These are phyloP conservation scores for Tretioscincus oriximinensis DNA, from an alignment of 2,113 vertebrate genomes.

Conservation along the genomic window DNA sequence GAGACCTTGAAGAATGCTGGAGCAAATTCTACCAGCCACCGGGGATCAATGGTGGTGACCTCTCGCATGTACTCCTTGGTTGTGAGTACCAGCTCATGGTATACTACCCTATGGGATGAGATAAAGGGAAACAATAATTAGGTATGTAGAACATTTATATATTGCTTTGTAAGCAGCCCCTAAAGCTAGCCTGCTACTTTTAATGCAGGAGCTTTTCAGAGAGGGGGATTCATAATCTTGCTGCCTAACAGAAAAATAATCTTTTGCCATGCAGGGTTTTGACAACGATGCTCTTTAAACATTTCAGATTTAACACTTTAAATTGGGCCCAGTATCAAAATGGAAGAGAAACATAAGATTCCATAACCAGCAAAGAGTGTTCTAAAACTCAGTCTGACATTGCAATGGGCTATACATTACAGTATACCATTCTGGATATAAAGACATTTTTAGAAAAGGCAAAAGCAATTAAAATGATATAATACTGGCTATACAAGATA, in stretches of 20 bases:
- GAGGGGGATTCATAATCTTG: not conserved
- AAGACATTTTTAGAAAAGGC: too few relatives aligned
- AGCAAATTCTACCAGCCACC: slow-evolving; percentile 96
- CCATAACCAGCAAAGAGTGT: not conserved
- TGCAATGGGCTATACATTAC: not conserved
- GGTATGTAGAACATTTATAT: too few relatives aligned
- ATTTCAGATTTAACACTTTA: not conserved
- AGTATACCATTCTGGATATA: not conserved
- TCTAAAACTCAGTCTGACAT: not conserved
- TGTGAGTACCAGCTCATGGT: slow-evolving; percentile 95
- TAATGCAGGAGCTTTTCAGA: not conserved
- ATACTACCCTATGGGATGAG: slow-evolving; percentile 84
- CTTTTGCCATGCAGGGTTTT: not conserved
- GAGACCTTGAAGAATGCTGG: slow-evolving; percentile 99
- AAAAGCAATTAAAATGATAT: too few relatives aligned
- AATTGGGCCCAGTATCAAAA: not conserved
- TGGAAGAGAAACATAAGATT: not conserved
- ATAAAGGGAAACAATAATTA: not conserved
- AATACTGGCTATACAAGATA: not conserved
- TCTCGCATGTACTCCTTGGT: slow-evolving; percentile 99
- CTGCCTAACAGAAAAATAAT: not conserved
- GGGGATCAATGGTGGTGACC: slow-evolving; percentile 96
- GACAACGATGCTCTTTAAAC: not conserved
- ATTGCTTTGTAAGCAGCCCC: too few relatives aligned
- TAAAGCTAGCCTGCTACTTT: not conserved